phyloP scores from a whole-genome alignment of 1,140 invertebrate genomes.

The honey bee (Apis mellifera) region DNA sequence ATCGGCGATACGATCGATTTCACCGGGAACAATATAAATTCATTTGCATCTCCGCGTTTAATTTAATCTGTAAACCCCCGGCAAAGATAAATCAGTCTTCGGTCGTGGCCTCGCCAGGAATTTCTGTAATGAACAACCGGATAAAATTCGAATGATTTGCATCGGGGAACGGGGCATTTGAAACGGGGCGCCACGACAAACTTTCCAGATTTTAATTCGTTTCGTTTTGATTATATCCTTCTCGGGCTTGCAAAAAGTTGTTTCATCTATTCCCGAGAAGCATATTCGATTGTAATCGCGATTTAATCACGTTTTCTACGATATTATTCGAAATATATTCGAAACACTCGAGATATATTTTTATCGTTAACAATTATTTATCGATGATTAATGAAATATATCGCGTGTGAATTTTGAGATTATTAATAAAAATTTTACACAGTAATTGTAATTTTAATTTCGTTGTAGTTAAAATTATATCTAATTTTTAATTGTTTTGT shows the following conservation, averaged over 20 bases:
- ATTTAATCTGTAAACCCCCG: neutral
- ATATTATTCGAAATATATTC: too few relatives aligned
- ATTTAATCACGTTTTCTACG: too few relatives aligned
- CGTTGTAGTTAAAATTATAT: too few relatives aligned
- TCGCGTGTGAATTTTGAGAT: neutral
- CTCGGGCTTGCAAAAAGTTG: too few relatives aligned
- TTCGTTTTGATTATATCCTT: neutral
- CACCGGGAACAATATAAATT: neutral
- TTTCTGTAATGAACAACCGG: constrained; percentile 19
- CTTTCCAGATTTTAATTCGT: neutral
- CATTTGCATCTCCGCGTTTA: constrained; percentile 8
- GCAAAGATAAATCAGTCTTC: constrained; percentile 12
- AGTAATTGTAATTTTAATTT: too few relatives aligned
- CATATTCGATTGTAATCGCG: neutral
- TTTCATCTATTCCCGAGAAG: neutral
- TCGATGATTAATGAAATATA: neutral
- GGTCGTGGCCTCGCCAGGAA: neutral
- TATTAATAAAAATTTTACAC: neutral
- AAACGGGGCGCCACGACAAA: neutral
- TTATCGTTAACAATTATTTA: too few relatives aligned
- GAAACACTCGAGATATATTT: too few relatives aligned
- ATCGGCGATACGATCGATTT: neutral
- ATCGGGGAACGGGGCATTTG: neutral
- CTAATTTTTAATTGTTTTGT: too few relatives aligned
- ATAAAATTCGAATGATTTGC: constrained; percentile 6